These are phyloP conservation scores for Fragum whitleyi DNA, from an alignment of 2,888 invertebrate genomes.

Conservation along the genomic window DNA sequence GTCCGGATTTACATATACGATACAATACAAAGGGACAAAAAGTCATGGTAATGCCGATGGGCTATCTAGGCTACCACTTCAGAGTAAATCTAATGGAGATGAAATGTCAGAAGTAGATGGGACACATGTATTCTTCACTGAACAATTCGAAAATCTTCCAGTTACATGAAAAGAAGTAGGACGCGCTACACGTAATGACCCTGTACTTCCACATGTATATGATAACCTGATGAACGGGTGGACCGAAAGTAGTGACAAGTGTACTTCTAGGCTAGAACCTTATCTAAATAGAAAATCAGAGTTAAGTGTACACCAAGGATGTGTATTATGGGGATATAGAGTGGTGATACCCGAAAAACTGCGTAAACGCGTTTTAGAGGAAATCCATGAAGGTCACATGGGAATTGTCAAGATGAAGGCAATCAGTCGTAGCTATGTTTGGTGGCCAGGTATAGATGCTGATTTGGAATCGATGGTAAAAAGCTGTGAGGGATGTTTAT, in stretches of 20 bases:
- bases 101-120: not conserved
- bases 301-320: slow-evolving; percentile 63
- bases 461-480: slow-evolving; percentile 65
- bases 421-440: slow-evolving; percentile 73
- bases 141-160: too few species aligned
- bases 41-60: too few species aligned
- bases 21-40: too few species aligned
- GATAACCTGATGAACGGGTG: slow-evolving; percentile 50
- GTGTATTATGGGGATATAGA: slow-evolving; percentile 68
- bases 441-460: slow-evolving; percentile 71
- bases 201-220: not conserved
- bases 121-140: too few species aligned
- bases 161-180: slow-evolving; percentile 20
- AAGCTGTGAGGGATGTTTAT: slow-evolving; percentile 42
- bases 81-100: not conserved
- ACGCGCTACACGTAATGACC: not conserved
- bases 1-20: too few species aligned
- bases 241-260: slow-evolving; percentile 16
- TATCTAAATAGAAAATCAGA: too few species aligned
- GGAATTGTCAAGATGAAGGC: slow-evolving; percentile 76
- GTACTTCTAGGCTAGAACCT: slow-evolving; percentile 25
- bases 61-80: too few species aligned
- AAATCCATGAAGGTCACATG: slow-evolving; percentile 74
- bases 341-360: slow-evolving; percentile 73
- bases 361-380: slow-evolving; percentile 62